Evolutionary conservation across 2,797 vertebrate species (phyloP).

Genomic region (Darevskia mixta): DNA sequence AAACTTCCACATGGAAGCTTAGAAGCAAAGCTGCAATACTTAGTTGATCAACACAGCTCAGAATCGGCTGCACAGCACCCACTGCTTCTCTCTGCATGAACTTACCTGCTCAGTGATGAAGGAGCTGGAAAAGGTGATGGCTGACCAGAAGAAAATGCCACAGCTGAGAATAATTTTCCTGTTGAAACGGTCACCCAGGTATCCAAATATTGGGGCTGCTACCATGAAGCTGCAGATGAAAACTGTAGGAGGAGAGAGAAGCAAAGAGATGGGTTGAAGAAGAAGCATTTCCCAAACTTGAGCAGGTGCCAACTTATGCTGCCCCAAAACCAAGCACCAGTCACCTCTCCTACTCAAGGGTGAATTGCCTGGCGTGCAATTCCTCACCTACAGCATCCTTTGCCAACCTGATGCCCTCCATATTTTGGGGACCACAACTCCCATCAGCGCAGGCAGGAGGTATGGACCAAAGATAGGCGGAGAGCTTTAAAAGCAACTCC

Average conservation of each 20-base stretch:
- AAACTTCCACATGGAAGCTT: too few species aligned
- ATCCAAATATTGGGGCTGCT: constrained; percentile 89
- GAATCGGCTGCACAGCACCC: not conserved
- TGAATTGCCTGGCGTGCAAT: not conserved
- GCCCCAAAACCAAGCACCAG: not conserved
- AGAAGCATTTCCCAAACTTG: not conserved
- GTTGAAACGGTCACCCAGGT: constrained; percentile 92
- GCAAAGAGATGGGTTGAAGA: constrained; percentile 21
- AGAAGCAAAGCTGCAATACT: too few species aligned
- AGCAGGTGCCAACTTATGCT: not conserved
- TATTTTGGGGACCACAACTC: not conserved
- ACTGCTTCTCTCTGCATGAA: not conserved
- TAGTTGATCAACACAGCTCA: not conserved
- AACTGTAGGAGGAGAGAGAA: constrained; percentile 75
- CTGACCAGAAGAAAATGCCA: constrained; percentile 91
- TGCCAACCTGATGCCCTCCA: not conserved
- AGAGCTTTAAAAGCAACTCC: not conserved
- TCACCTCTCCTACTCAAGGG: not conserved
- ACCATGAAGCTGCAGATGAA: constrained; percentile 95
- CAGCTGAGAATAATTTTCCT: constrained; percentile 90
- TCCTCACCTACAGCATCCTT: not conserved
- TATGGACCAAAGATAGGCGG: not conserved
- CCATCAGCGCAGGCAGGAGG: not conserved
- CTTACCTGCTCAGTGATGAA: constrained; percentile 89
- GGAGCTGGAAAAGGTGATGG: constrained; percentile 88